A percentile compares a stretch with the other conserved stretches of the same genome.
Conservation (phyloP, 2,113 vertebrate genomes). For the Eudorcas thomsonii region DNA sequence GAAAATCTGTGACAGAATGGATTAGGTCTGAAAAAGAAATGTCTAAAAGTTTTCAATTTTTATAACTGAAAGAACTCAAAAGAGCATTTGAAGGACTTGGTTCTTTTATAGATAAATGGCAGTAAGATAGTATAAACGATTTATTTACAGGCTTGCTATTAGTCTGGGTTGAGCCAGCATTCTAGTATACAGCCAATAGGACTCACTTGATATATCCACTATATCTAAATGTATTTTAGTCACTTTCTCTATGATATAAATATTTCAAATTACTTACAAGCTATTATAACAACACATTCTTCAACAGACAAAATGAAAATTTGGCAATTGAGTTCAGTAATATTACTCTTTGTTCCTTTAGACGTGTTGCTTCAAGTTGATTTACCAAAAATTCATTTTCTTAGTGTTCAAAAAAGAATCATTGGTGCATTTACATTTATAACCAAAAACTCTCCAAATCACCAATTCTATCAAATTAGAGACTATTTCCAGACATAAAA, state of each 20-base stretch:
- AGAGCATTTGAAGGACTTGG: background rate
- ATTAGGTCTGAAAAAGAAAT: background rate
- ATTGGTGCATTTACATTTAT: slow-evolving; percentile 2
- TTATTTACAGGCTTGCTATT: background rate
- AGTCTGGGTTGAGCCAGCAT: background rate
- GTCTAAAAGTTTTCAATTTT: background rate
- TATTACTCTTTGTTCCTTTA: background rate
- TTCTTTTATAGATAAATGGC: background rate
- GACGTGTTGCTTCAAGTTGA: background rate
- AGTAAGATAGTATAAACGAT: background rate
- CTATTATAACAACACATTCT: background rate
- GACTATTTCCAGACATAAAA: background rate
- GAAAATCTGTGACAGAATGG: background rate
- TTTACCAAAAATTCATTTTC: slow-evolving; percentile 11
- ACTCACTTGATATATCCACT: background rate
- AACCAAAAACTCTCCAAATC: background rate
- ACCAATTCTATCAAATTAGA: background rate
- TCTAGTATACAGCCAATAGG: background rate
- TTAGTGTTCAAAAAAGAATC: background rate
- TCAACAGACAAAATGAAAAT: background rate
- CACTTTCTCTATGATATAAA: background rate
- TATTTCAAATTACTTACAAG: background rate
- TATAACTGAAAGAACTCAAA: background rate
- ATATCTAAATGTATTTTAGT: background rate
- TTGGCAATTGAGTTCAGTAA: background rate